phyloP scores from a whole-genome alignment of 1,140 invertebrate species.

The Platyscapa corneri region DNA sequence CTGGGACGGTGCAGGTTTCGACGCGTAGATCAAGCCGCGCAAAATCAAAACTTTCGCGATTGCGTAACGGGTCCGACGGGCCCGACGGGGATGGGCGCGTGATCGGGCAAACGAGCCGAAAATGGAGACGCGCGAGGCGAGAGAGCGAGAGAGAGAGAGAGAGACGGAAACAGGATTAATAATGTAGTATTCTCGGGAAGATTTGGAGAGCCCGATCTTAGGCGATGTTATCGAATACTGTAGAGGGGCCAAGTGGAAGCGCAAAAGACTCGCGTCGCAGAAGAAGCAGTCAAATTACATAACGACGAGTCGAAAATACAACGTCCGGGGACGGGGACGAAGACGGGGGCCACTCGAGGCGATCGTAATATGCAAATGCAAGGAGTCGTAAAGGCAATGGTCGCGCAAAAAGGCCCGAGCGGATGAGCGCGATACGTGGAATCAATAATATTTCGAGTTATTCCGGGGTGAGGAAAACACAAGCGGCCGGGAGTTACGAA shows the following conservation, averaged over 20 bases:
- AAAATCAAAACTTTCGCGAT: too few species aligned
- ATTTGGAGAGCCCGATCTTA: background rate
- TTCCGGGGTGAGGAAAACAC: slow-evolving; percentile 11
- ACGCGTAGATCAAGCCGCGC: too few species aligned
- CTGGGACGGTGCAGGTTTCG: too few species aligned
- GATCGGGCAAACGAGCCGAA: too few species aligned
- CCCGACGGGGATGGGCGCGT: too few species aligned
- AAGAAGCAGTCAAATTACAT: background rate
- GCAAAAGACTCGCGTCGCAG: background rate
- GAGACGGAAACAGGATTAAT: background rate
- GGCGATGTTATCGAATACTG: background rate
- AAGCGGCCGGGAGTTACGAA: slow-evolving; percentile 17
- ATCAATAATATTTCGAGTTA: slow-evolving; percentile 36
- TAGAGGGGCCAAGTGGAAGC: background rate
- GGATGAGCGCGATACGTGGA: background rate
- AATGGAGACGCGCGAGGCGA: background rate
- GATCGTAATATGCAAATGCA: slow-evolving; percentile 20
- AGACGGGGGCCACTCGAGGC: background rate
- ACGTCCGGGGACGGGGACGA: background rate
- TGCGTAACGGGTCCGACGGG: too few species aligned
- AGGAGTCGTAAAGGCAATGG: background rate
- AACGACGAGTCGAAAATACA: background rate
- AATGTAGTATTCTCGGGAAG: background rate
- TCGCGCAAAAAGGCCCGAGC: background rate
- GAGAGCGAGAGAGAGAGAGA: background rate